These are phyloP conservation scores for Mallotus villosus DNA, from an alignment of 2,797 vertebrate genomes.

Conservation along the genomic window DNA sequence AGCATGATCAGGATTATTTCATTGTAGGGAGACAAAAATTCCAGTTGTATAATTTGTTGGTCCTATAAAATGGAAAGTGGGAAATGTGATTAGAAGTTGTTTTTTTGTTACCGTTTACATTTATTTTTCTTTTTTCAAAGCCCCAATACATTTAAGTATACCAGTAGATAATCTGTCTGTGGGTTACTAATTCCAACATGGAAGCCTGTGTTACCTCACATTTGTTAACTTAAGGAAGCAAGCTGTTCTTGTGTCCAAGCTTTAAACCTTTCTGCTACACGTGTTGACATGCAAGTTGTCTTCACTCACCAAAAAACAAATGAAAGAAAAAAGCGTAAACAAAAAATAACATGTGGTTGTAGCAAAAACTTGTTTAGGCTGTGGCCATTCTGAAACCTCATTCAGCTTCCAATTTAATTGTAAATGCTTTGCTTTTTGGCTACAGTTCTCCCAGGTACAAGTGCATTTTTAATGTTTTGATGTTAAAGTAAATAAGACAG, in stretches of 20 bases:
- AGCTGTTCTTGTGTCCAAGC: constrained; percentile 18
- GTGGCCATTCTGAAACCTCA: background rate
- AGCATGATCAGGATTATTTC: background rate
- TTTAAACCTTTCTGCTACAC: constrained; percentile 3
- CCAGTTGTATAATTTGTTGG: no score
- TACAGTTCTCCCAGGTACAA: constrained; percentile 18
- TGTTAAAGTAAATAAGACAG: constrained; percentile 11
- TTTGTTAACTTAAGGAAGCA: background rate
- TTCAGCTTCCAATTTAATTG: constrained; percentile 25
- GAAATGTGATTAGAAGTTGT: no score
- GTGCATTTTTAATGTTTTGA: constrained; percentile 4
- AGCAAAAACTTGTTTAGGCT: constrained; percentile 2
- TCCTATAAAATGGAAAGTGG: no score
- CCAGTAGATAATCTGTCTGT: background rate
- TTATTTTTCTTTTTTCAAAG: background rate
- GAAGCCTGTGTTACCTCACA: background rate
- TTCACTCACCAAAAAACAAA: background rate
- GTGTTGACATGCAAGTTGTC: background rate
- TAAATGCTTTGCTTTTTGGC: constrained; percentile 27
- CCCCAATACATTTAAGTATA: background rate
- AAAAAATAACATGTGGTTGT: background rate
- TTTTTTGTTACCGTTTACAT: no score
- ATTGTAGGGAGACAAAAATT: no score
- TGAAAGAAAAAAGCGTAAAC: no score
- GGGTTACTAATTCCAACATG: background rate